Conservation (phyloP, 2,888 invertebrate genomes). For the Bedellia somnulentella region DNA sequence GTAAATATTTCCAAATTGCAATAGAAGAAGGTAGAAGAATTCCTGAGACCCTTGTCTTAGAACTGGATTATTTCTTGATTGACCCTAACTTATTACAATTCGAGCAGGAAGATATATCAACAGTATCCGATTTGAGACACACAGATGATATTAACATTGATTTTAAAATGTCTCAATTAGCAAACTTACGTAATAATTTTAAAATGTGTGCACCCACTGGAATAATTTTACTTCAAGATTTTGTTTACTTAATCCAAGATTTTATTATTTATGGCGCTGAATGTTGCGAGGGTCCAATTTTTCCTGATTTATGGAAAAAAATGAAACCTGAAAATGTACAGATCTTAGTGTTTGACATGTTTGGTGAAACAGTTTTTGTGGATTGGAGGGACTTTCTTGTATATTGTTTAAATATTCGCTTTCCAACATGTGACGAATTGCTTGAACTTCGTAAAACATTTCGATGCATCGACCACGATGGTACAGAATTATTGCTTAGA, state of each 20-base stretch:
- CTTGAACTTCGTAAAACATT: constrained; percentile 47
- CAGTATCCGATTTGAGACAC: constrained; percentile 13
- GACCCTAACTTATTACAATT: constrained; percentile 44
- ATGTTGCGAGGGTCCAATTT: constrained; percentile 29
- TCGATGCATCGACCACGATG: constrained; percentile 38
- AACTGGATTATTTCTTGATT: constrained; percentile 49
- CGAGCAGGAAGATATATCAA: constrained; percentile 11
- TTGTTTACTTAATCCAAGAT: constrained; percentile 55
- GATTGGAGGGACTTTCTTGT: constrained; percentile 71
- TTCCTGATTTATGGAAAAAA: constrained; percentile 37
- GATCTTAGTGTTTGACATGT: constrained; percentile 42
- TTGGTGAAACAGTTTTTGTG: constrained; percentile 56
- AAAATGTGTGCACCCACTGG: constrained; percentile 44
- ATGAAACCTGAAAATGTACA: constrained; percentile 41
- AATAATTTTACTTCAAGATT: constrained; percentile 38
- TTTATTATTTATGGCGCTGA: constrained; percentile 48
- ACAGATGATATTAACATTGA: constrained; percentile 19
- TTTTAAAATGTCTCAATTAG: constrained; percentile 36
- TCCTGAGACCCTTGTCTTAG: constrained; percentile 43
- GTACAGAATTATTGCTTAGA: constrained; percentile 31
- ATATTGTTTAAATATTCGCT: constrained; percentile 56
- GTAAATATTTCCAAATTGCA: constrained; percentile 51
- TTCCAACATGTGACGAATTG: constrained; percentile 57
- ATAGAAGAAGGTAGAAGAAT: constrained; percentile 49
- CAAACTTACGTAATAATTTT: constrained; percentile 30